Evolutionary conservation across 2,797 vertebrate species (phyloP).

Genomic region (Anabas testudineus): DNA sequence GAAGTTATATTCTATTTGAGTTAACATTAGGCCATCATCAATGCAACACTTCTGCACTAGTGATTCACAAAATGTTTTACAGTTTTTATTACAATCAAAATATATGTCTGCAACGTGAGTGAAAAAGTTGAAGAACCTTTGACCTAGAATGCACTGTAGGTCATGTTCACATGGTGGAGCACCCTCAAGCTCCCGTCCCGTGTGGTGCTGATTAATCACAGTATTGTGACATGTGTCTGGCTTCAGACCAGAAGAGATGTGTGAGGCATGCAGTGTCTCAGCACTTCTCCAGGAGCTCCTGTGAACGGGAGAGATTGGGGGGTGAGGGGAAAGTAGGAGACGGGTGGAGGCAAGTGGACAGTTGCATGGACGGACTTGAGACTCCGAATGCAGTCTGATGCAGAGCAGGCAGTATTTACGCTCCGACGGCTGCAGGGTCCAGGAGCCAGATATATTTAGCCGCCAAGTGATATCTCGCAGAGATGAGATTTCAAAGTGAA

Average conservation of each 20-base stretch:
- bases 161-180: slow-evolving; percentile 56
- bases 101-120: slow-evolving; percentile 12
- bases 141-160: slow-evolving; percentile 52
- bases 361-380: slow-evolving; percentile 75
- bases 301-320: slow-evolving; percentile 42
- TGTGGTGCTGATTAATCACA: slow-evolving; percentile 70
- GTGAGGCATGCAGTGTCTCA: slow-evolving; percentile 75
- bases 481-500: slow-evolving; percentile 85
- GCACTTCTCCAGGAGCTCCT: slow-evolving; percentile 73
- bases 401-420: slow-evolving; percentile 77
- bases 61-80: not conserved
- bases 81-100: slow-evolving; percentile 12
- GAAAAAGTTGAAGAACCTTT: slow-evolving; percentile 54
- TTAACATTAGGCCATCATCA: not conserved
- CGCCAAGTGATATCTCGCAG: slow-evolving; percentile 73
- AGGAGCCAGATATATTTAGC: slow-evolving; percentile 83
- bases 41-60: not conserved
- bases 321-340: slow-evolving; percentile 48
- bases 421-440: slow-evolving; percentile 73
- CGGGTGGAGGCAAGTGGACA: slow-evolving; percentile 73
- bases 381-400: slow-evolving; percentile 68
- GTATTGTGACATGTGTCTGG: slow-evolving; percentile 73
- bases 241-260: slow-evolving; percentile 66
- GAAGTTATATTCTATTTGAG: not conserved
- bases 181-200: slow-evolving; percentile 56